Conservation (phyloP, 2,797 vertebrate genomes). For the Phoxinus dragarum region DNA sequence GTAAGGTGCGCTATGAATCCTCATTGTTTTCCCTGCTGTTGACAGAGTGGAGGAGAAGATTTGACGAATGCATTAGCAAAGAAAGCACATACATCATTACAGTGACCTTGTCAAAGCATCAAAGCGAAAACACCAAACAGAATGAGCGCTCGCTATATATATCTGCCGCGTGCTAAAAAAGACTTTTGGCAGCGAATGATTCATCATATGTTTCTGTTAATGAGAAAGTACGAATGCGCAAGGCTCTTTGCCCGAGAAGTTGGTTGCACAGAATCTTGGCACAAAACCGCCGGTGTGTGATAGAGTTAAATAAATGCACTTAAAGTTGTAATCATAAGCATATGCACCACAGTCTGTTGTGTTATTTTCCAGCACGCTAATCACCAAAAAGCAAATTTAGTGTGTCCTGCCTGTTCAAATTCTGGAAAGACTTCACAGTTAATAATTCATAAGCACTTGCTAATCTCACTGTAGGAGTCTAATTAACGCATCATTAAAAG, state of each 20-base stretch:
- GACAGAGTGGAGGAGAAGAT: conserved; percentile 51
- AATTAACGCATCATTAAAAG: conserved; percentile 93
- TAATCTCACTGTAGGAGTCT: conserved; percentile 89
- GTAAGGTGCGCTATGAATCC: conserved; percentile 33
- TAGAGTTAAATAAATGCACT: conserved; percentile 75
- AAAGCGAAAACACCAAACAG: conserved; percentile 44
- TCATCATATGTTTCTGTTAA: conserved; percentile 58
- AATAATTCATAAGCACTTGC: conserved; percentile 82
- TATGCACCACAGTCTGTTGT: conserved; percentile 84
- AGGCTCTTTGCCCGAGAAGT: conserved; percentile 63
- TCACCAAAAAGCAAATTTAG: conserved; percentile 74
- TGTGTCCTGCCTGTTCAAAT: conserved; percentile 67
- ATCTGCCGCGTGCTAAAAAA: conserved; percentile 48
- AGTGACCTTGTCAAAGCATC: conserved; percentile 49
- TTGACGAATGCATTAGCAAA: conserved; percentile 37
- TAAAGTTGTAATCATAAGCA: conserved; percentile 83
- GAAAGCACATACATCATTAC: conserved; percentile 59
- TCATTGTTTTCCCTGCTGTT: conserved; percentile 47
- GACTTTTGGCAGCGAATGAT: conserved; percentile 56
- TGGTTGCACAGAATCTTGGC: conserved; percentile 59
- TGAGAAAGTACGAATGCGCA: conserved; percentile 54
- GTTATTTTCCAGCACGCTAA: conserved; percentile 80
- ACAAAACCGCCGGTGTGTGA: conserved; percentile 67
- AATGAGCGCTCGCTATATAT: conserved; percentile 30
- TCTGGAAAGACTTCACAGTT: conserved; percentile 85